A percentile compares a stretch with the other conserved stretches of the same genome.
Evolutionary conservation across 1,140 invertebrate genomes (phyloP).

Genomic region (Drosophila auraria): DNA sequence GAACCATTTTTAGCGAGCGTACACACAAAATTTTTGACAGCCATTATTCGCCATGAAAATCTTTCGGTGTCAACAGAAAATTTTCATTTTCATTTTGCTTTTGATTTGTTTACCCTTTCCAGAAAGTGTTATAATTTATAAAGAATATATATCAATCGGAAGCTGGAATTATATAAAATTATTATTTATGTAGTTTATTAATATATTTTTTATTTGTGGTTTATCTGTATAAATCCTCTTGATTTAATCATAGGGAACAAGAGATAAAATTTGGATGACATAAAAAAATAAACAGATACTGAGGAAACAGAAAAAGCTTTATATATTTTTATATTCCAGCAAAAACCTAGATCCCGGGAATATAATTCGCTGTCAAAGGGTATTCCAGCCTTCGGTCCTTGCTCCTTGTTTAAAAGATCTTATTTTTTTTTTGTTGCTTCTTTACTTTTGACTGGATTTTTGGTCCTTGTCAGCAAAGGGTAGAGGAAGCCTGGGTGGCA

Average conservation of each 20-base stretch:
- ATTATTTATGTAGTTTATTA: too few relatives aligned
- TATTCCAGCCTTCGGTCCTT: not conserved
- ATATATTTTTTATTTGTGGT: too few relatives aligned
- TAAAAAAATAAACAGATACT: too few relatives aligned
- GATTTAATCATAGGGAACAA: too few relatives aligned
- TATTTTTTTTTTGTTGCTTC: constrained; percentile 1
- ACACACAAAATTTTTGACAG: constrained; percentile 79
- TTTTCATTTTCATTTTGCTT: constrained; percentile 37
- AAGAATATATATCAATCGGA: not conserved
- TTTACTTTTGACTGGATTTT: constrained; percentile 56
- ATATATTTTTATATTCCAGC: too few relatives aligned
- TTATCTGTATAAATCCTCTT: too few relatives aligned
- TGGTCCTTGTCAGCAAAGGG: constrained; percentile 44
- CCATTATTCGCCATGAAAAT: constrained; percentile 66
- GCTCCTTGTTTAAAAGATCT: not conserved
- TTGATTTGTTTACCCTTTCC: constrained; percentile 1
- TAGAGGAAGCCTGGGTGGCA: not conserved
- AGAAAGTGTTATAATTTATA: not conserved
- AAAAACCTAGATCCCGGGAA: too few relatives aligned
- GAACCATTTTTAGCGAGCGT: constrained; percentile 73
- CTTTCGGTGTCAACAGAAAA: constrained; percentile 76
- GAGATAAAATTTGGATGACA: too few relatives aligned
- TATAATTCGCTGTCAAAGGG: not conserved
- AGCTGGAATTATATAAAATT: too few relatives aligned
- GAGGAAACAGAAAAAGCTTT: too few relatives aligned